Evolutionary conservation across 2,113 vertebrate species (phyloP), one percentile per base, ranked within the genome.

Genomic region (Mus musculus): DNA sequence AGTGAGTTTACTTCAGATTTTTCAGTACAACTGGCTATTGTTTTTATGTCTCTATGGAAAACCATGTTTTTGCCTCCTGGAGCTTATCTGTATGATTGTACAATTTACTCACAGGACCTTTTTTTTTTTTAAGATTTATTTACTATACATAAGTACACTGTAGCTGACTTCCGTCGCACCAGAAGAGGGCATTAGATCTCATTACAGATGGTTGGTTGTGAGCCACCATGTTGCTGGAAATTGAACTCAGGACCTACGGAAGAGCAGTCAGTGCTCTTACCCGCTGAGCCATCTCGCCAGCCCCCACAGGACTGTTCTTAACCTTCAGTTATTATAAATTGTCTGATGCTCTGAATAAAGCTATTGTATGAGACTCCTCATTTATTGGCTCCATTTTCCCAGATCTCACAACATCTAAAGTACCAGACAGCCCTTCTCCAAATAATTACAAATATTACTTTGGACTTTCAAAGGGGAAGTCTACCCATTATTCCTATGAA

Each of bases 371-470:
- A 19, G 14, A 22, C 33, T 13, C 36, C 20, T 81, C 54, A 59
- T 59, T n/a, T 22, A n/a, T 59, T 12, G 11, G 26, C 8, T 85
- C 82, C 39, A 85, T 63, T 46, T 24, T 42, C 59, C 39, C n/a
- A 65, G 26, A 26, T 5, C 61, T 26, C 8, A 17, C 3, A 3
- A 13, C 24, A 7, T 84, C 81, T 42, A 42, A 3, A 63, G 22
- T 17, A 42, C 52, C 16, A 42, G n/a, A 11, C n/a, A 46, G 89
- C 1, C 54, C 59, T 94, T 39, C 39, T 82, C 26, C 63, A 88
- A 76, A 10, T 77, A 81, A 90, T 77, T 77, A 28, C 81, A 92
- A 90, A 88, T 65, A 88, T 20, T 59, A 91, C 17, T 85, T 39
- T 90, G 33, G 17, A 6, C 5, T 93, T 87, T 89, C 67, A 49